Evolutionary conservation across 2,113 vertebrate species (phyloP), one percentile per base, ranked within the genome.

Genomic region (Eclectus roratus): DNA sequence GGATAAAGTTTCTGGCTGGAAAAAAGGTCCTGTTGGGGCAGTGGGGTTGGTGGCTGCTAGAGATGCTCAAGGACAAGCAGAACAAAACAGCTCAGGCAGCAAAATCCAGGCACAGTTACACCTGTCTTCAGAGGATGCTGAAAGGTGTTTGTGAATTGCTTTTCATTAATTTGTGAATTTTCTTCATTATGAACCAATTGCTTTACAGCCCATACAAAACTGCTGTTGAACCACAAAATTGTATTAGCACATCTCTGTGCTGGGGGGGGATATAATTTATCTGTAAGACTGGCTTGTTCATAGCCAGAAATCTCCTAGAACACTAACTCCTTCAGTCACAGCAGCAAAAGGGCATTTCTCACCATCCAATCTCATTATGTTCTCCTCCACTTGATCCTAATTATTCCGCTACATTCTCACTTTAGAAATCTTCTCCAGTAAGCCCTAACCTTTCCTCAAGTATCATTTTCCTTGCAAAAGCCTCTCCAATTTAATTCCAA

Each of bases 331-430:
- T 94, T 81, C 73, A 91, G 78, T 89, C 83, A 89, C 55, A 64
- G 80, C 13, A 46, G 60, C 0, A 0, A 88, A 95, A 81, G 53
- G 84, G 47, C 83, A 74, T 81, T 94, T 95, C 60, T 89, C 91
- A 91, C 73, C 56, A 65, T 39, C 80, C 72, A 74, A 41, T 85
- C 86, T 91, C 80, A 84, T 91, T 86, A 86, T 28, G 77, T 86
- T 95, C 61, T 86, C 65, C 69, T 93, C 89, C 93, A 87, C 91
- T 95, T 93, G 86, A 87, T 92, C 80, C 61, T 93, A 91, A 91
- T 94, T 95, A 84, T 92, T 89, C 80, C 86, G 35, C 80, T 93
- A 18, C 56, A 65, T 84, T 72, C 47, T 92, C n/a, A 76, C 69
- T 71, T 91, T 81, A 85, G 70, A 88, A 92, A 91, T 71, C 44